phyloP scores from a whole-genome alignment of 2,113 vertebrate species.

The Heloderma charlesbogerti region DNA sequence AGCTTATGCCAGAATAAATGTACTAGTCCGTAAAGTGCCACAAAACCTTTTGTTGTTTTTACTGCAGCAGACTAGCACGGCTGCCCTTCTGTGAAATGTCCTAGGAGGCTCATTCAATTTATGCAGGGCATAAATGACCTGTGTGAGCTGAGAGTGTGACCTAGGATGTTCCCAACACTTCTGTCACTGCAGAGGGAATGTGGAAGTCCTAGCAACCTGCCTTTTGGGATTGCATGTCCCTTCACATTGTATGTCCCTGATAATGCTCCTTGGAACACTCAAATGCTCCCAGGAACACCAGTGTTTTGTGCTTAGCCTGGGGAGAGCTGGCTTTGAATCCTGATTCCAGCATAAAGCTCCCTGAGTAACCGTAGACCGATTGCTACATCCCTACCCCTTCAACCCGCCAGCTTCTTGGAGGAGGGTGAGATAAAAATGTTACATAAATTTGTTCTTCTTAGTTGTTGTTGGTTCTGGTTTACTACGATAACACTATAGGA shows the following conservation, averaged over 20 bases:
- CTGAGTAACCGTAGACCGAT: too few relatives aligned
- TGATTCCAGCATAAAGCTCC: background rate
- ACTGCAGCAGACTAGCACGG: too few relatives aligned
- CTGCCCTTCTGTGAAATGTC: too few relatives aligned
- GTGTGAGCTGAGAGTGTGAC: background rate
- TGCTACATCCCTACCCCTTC: background rate
- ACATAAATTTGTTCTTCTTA: background rate
- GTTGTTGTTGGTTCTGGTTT: background rate
- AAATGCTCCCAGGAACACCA: background rate
- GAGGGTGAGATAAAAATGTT: background rate
- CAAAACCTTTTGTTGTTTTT: too few relatives aligned
- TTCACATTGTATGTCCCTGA: background rate
- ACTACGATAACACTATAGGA: background rate
- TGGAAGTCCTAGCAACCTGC: background rate
- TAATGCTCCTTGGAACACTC: background rate
- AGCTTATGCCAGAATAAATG: too few relatives aligned
- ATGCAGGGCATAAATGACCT: background rate
- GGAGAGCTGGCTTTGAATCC: background rate
- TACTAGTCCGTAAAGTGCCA: too few relatives aligned
- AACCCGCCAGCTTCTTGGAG: background rate
- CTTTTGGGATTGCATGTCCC: too few relatives aligned
- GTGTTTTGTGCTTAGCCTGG: background rate
- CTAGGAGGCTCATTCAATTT: background rate
- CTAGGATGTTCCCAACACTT: background rate
- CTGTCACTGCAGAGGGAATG: background rate